Evolutionary conservation across 2,888 invertebrate species (phyloP).

Genomic region (Mycogona germanica): DNA sequence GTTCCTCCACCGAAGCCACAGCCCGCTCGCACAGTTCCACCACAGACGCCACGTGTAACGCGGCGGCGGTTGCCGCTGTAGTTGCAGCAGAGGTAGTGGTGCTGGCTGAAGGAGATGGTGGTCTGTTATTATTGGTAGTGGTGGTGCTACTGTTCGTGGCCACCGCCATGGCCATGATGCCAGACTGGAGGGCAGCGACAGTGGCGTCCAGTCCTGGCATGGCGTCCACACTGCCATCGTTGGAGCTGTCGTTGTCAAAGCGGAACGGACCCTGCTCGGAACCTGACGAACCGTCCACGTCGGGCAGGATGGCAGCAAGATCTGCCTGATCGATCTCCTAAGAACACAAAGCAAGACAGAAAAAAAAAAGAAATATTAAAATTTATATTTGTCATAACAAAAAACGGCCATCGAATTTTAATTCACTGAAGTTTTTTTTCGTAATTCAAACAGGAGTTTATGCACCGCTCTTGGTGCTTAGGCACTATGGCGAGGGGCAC

Average conservation of each 20-base stretch:
- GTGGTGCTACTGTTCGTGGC: neutral
- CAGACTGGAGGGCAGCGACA: conserved; percentile 19
- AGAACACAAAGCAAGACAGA: neutral
- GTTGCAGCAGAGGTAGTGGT: conserved; percentile 2
- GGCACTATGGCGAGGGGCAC: too few relatives aligned
- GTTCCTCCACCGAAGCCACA: neutral
- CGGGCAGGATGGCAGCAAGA: conserved; percentile 61
- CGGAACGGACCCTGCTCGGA: conserved; percentile 38
- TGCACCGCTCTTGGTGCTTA: too few relatives aligned
- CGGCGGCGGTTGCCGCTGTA: neutral
- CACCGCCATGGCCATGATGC: conserved; percentile 14
- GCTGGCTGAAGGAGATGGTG: too few relatives aligned
- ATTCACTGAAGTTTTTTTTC: too few relatives aligned
- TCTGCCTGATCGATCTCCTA: conserved; percentile 67
- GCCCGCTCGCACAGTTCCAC: conserved; percentile 11
- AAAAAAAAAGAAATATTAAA: conserved; percentile 6
- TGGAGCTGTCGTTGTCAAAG: conserved; percentile 41
- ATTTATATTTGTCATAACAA: neutral
- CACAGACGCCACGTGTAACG: conserved; percentile 6
- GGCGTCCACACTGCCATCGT: conserved; percentile 25
- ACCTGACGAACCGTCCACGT: conserved; percentile 31
- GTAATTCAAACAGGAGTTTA: too few relatives aligned
- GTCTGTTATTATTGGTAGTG: too few relatives aligned
- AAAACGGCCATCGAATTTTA: too few relatives aligned
- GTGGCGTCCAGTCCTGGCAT: conserved; percentile 18